Conservation (phyloP, 2,113 vertebrate genomes). For the Vidua macroura region DNA sequence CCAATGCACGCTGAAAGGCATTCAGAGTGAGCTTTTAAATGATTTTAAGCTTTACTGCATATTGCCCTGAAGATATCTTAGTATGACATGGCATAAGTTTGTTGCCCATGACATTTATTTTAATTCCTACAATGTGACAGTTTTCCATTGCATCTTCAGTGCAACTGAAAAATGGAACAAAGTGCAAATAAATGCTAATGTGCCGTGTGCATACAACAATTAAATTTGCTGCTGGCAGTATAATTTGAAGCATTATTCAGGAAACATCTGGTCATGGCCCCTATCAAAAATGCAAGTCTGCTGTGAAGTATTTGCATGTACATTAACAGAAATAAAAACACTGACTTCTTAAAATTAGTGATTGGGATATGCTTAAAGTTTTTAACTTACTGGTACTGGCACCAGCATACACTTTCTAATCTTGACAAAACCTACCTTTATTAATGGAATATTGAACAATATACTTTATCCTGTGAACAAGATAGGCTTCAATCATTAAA, state of each 20-base stretch:
- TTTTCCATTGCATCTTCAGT: neutral
- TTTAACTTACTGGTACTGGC: neutral
- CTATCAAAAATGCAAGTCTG: neutral
- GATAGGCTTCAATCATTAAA: neutral
- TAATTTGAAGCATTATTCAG: neutral
- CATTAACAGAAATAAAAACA: neutral
- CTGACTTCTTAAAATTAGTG: neutral
- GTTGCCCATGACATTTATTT: slow-evolving; percentile 3
- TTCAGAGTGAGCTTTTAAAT: neutral
- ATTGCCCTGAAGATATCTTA: neutral
- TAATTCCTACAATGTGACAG: neutral
- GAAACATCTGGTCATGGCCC: neutral
- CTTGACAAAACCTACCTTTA: neutral
- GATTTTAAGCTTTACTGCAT: neutral
- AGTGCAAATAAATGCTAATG: slow-evolving; percentile 29
- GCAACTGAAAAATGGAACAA: neutral
- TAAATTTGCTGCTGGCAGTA: slow-evolving; percentile 10
- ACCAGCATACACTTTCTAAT: neutral
- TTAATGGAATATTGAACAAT: neutral
- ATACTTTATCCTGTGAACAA: neutral
- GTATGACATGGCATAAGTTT: neutral
- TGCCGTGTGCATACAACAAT: slow-evolving; percentile 14
- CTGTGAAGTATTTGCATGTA: neutral
- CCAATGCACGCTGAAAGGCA: neutral
- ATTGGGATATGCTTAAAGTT: neutral